Conservation (phyloP, 2,113 vertebrate genomes). For the Centropristis striata region DNA sequence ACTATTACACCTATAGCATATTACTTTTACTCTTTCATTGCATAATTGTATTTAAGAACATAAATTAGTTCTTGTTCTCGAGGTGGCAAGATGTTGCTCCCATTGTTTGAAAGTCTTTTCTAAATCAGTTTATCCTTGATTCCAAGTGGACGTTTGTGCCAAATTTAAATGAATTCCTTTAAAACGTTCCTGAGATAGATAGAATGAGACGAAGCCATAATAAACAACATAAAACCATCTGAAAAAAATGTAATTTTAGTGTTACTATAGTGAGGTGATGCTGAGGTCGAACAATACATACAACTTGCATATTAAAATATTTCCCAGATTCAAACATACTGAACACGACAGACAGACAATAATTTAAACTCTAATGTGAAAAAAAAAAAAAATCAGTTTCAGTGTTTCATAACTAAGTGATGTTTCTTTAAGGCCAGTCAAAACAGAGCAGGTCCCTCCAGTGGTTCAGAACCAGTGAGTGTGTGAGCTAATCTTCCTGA, state of each 20-base stretch:
- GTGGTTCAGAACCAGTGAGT: constrained; percentile 14
- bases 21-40: too few relatives aligned
- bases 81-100: too few relatives aligned
- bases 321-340: not conserved
- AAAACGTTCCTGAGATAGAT: too few relatives aligned
- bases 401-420: not conserved
- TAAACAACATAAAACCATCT: not conserved
- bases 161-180: too few relatives aligned
- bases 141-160: too few relatives aligned
- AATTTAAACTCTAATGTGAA: not conserved
- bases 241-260: constrained; percentile 11
- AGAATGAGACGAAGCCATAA: not conserved
- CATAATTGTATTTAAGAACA: too few relatives aligned
- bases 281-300: not conserved
- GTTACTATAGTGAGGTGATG: not conserved
- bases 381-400: not conserved
- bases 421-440: constrained; percentile 30
- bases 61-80: too few relatives aligned
- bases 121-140: too few relatives aligned
- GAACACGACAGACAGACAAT: not conserved
- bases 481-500: not conserved
- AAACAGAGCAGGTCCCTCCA: not conserved
- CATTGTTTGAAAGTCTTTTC: too few relatives aligned
- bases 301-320: constrained; percentile 21
- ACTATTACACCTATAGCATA: too few relatives aligned